Base-by-base conservation (phyloP, 2,797 vertebrate species). In the Clarias fuscus region DNA sequence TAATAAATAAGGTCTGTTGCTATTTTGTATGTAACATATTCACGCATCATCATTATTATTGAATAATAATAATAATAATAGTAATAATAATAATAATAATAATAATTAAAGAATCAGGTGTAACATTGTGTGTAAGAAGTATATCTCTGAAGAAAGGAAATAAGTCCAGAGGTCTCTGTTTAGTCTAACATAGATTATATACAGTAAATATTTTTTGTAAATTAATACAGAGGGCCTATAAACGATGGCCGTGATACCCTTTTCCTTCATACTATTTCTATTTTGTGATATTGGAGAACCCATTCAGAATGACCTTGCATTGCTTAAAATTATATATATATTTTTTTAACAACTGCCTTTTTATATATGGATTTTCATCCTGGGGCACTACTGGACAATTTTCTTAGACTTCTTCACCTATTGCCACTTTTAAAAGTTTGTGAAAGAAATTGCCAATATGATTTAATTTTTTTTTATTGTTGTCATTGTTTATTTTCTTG, bases 401-500 rank as follows among this genome's bases (percentile, higher is more conserved):
- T 72, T 73, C 43, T 7, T 14, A 15, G 43, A 27, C 24, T 6
- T 5, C 14, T 58, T n/a, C 17, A 17, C 84, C 72, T 0, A 62
- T 62, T 62, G 40, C 20, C 77, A 72, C 7, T 70, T 48, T 43
- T 15, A 43, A 61, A 22, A n/a, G n/a, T 33, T 14, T n/a, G 24
- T 53, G 4, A 48, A 72, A 72, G 53, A 78, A 33, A 61, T 6
- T 53, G 43, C 30, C 37, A 0, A 0, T 11, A 11, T 11, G 2
- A 48, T 48, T 7, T 0, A 11, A 48, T 48, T 11, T 48, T 11
- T 48, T 91, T 92, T 4, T 37, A 37, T 37, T 37, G 37, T 37
- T 37, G 37, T 4, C 37, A 92, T 89, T 90, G 91, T 91, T 91
- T 91, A 90, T 89, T 87, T 85, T 79, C 37, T 10, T 85, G 65